A percentile compares a stretch with the other conserved stretches of the same genome.
Conservation (phyloP, 2,797 vertebrate species). For the Phrynocephalus guinanensis region DNA sequence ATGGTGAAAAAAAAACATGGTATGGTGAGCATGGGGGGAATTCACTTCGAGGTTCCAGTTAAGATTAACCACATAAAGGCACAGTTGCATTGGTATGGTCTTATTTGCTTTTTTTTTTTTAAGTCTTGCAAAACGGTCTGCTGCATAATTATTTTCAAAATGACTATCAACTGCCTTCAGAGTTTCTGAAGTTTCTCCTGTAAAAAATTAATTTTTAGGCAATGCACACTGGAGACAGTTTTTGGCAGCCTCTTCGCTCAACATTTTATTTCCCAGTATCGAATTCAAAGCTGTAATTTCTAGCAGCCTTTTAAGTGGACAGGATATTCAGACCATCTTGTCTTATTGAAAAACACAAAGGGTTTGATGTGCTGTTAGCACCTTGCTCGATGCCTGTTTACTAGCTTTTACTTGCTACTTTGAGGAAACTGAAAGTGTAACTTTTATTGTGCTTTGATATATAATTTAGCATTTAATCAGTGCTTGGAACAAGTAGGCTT, state of each 20-base stretch:
- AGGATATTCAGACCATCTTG: background rate
- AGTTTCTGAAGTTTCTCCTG: background rate
- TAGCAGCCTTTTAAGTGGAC: background rate
- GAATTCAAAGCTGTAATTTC: no score
- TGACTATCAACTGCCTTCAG: background rate
- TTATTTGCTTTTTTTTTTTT: background rate
- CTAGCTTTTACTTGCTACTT: background rate
- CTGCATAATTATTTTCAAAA: rapidly evolving
- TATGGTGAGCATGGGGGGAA: background rate
- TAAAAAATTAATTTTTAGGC: background rate
- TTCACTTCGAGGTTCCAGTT: background rate
- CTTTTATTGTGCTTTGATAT: background rate
- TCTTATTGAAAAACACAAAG: no score
- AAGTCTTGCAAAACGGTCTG: background rate
- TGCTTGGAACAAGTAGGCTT: background rate
- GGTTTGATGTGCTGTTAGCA: background rate
- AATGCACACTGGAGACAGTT: background rate
- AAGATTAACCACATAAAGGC: background rate
- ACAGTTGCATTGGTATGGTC: background rate
- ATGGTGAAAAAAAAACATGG: background rate
- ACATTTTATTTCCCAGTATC: conserved; percentile 29
- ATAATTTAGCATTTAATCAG: background rate
- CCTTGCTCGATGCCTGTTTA: background rate
- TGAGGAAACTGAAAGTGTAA: background rate
- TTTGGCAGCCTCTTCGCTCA: background rate